Percentiles rank a stretch among this genome's conserved stretches.
Conservation (phyloP, 1,140 invertebrate species). For the Bathynomus jamesi region DNA sequence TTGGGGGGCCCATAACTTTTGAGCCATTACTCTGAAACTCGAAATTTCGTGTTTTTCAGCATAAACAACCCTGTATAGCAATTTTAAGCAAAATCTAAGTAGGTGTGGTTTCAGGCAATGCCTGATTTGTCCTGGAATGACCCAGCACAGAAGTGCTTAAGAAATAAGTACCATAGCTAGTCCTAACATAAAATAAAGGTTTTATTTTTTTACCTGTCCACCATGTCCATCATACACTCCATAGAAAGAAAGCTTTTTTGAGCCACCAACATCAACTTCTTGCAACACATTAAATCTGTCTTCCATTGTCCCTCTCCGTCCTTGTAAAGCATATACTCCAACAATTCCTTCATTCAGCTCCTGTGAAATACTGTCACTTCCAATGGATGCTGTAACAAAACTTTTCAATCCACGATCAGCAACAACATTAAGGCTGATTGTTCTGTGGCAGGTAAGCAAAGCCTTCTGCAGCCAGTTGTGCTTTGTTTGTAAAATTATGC, state of each 20-base stretch:
- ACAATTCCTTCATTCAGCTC: conserved; percentile 27
- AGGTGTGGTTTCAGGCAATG: too few species aligned
- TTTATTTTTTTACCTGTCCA: conserved; percentile 33
- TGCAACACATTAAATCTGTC: conserved; percentile 27
- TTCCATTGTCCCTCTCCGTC: conserved; percentile 32
- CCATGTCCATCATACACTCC: conserved; percentile 33
- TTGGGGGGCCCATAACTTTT: too few species aligned
- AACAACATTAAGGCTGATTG: background rate
- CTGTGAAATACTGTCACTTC: background rate
- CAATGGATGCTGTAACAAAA: background rate
- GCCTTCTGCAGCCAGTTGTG: background rate
- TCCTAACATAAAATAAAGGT: background rate
- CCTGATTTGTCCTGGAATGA: too few species aligned
- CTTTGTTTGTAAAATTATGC: background rate
- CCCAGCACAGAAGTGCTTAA: background rate
- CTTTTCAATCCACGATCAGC: background rate
- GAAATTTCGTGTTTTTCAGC: too few species aligned
- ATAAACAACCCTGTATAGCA: too few species aligned
- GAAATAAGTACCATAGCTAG: background rate
- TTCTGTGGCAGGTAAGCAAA: background rate
- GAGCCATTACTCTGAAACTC: too few species aligned
- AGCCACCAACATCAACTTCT: conserved; percentile 27
- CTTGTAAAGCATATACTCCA: conserved; percentile 29
- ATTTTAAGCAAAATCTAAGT: too few species aligned
- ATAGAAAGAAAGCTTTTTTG: conserved; percentile 32